Evolutionary conservation across 2,797 vertebrate species (phyloP).

Genomic region (Spondyliosoma cantharus): DNA sequence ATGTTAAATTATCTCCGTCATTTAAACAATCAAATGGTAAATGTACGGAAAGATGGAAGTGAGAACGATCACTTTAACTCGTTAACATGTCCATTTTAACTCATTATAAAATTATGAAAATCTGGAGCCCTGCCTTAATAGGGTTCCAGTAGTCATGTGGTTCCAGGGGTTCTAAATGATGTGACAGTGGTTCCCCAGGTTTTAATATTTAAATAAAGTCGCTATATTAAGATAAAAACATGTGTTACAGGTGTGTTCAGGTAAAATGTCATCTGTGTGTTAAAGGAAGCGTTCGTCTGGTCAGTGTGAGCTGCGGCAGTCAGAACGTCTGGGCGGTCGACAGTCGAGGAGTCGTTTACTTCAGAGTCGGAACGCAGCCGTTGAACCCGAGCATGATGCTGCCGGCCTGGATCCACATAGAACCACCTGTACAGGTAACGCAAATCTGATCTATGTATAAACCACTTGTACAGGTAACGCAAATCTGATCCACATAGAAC

Average conservation of each 20-base stretch:
- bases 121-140: too few species aligned
- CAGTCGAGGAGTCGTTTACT: conserved; percentile 90
- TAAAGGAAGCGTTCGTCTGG: conserved; percentile 88
- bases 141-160: too few species aligned
- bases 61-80: too few species aligned
- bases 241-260: background rate
- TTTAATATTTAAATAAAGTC: too few species aligned
- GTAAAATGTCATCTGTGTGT: conserved; percentile 16
- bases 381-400: conserved; percentile 98
- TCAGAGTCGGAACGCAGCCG: conserved; percentile 96
- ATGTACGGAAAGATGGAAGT: too few species aligned
- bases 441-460: background rate
- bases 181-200: too few species aligned
- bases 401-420: conserved; percentile 97
- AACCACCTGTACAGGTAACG: conserved; percentile 91
- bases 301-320: conserved; percentile 91
- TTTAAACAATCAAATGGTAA: too few species aligned
- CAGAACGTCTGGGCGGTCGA: conserved; percentile 98
- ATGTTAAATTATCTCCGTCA: background rate
- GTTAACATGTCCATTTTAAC: too few species aligned
- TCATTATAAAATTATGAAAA: too few species aligned
- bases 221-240: too few species aligned
- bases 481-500: background rate
- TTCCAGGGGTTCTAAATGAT: too few species aligned
- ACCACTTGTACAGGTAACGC: conserved; percentile 1